These are phyloP conservation scores for Mythimna impura DNA, from an alignment of 2,888 invertebrate genomes.

Conservation along the genomic window DNA sequence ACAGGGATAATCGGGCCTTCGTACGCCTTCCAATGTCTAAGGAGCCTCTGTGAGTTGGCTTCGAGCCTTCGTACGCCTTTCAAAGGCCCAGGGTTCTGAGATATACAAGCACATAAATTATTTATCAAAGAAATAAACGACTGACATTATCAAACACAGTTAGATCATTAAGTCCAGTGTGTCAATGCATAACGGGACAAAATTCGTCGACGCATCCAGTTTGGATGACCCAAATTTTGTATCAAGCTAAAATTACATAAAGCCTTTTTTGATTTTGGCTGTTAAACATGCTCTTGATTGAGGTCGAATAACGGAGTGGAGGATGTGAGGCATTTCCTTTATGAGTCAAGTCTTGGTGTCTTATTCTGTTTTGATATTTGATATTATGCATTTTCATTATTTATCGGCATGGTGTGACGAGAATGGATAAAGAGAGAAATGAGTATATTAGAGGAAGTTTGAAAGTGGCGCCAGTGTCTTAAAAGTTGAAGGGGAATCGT, in stretches of 20 bases:
- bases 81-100: no score
- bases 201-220: constrained; percentile 56
- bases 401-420: not conserved
- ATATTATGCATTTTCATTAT: constrained; percentile 5
- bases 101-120: constrained; percentile 37
- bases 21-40: no score
- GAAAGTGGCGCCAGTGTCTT: no score
- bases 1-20: no score
- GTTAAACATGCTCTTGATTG: constrained; percentile 47
- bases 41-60: no score
- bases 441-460: no score
- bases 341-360: constrained; percentile 34
- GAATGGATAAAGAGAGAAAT: no score
- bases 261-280: constrained; percentile 55
- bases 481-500: no score
- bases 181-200: constrained; percentile 63
- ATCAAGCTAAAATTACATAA: constrained; percentile 62
- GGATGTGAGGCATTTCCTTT: constrained; percentile 50
- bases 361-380: constrained; percentile 8
- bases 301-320: constrained; percentile 58
- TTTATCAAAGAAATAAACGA: constrained; percentile 45
- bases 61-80: no score
- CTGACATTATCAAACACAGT: constrained; percentile 47
- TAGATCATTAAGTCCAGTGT: constrained; percentile 64
- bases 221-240: constrained; percentile 62